phyloP scores from a whole-genome alignment of 2,113 vertebrate species.

The Origma solitaria region DNA sequence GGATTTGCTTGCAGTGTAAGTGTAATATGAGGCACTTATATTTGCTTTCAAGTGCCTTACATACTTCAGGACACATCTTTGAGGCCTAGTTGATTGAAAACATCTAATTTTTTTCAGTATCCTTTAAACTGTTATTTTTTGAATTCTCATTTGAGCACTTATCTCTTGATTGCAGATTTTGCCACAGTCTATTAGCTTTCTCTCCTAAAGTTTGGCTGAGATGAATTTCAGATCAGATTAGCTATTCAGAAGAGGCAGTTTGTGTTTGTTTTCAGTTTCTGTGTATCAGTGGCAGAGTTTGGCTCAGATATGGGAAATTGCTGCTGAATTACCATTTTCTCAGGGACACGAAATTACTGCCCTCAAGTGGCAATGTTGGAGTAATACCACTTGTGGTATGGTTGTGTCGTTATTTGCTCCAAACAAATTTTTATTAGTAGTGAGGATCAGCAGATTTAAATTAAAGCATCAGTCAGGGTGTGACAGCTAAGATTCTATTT shows the following conservation, averaged over 20 bases:
- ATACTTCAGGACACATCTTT: background rate
- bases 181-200: background rate
- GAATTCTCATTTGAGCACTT: background rate
- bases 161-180: background rate
- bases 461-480: background rate
- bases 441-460: background rate
- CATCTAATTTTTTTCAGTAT: background rate
- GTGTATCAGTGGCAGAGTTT: background rate
- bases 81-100: background rate
- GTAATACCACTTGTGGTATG: background rate
- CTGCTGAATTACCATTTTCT: background rate
- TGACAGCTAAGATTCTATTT: background rate
- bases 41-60: background rate
- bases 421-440: background rate
- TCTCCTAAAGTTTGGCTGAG: background rate
- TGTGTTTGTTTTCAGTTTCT: background rate
- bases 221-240: background rate
- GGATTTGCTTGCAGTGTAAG: background rate
- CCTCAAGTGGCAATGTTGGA: conserved; percentile 21
- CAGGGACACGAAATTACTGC: conserved; percentile 14
- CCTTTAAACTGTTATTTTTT: background rate
- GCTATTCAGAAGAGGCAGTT: background rate
- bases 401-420: background rate
- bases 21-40: background rate
- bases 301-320: background rate